Base-by-base conservation (phyloP, 2,888 invertebrate genomes). In the Sepioteuthis lessoniana region DNA sequence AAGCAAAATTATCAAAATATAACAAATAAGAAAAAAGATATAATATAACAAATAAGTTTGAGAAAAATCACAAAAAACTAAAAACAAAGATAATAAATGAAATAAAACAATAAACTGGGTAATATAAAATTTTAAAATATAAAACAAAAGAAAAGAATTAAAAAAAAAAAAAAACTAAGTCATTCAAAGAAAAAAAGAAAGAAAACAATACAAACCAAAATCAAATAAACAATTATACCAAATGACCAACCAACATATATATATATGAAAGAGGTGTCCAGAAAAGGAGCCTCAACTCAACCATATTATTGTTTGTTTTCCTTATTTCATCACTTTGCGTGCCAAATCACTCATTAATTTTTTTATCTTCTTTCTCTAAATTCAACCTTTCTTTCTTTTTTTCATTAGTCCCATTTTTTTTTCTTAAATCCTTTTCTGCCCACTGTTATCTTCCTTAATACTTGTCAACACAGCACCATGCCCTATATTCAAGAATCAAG, bases 401-500 rank as follows among this genome's bases (percentile, higher is more conserved):
- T 42, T 42, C 42, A 42, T 42, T 42, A 42, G 42, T 42, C 7
- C 7, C 25, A 31, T 60, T 3, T 60, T 31, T 76, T 21, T 76
- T 76, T n/a, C n/a, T 35, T 2, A 76, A 76, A 76, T 76, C n/a
- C 31, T 76, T 76, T 76, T 35, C 35, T 13, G 76, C 35, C 76
- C n/a, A n/a, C 76, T 19, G 35, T 76, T 76, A 76, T 76, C 76
- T 16, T 35, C 76, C 76, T 76, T n/a, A 76, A 76, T 76, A 76
- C 76, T 76, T 76, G n/a, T 76, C n/a, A 76, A 76, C 76, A 76
- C 35, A n/a, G 16, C 76, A 76, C 13, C 76, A n/a, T 35, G 35
- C n/a, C 76, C 76, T 76, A 76, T 76, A 76, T 76, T 76, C n/a
- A 76, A 21, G 76, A 76, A 35, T 76, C 76, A 76, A 76, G 76